Conservation (phyloP, 2,797 vertebrate genomes). For the Argya squamiceps region DNA sequence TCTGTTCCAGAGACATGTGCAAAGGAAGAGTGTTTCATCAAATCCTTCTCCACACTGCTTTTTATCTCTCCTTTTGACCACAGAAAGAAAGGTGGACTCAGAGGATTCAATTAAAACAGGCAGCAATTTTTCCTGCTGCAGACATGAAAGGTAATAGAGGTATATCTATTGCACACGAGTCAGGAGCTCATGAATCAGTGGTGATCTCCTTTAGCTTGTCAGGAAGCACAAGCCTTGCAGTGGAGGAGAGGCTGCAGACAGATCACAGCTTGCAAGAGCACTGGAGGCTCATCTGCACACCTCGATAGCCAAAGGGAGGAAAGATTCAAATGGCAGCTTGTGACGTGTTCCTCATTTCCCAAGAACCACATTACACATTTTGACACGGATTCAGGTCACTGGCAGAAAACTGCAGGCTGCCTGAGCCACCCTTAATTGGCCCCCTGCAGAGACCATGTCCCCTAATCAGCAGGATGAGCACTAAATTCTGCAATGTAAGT, state of each 20-base stretch:
- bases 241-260: not conserved
- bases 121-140: not conserved
- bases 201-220: not conserved
- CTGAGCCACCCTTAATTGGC: not conserved
- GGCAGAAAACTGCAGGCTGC: not conserved
- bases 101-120: not conserved
- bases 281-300: not conserved
- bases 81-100: not conserved
- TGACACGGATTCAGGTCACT: not conserved
- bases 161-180: not conserved
- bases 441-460: not conserved
- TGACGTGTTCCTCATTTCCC: not conserved
- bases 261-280: not conserved
- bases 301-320: not conserved
- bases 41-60: not conserved
- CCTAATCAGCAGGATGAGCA: not conserved
- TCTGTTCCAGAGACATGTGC: fast-evolving
- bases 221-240: not conserved
- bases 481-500: not conserved
- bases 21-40: not conserved
- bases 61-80: not conserved
- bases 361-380: not conserved
- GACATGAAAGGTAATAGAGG: not conserved
- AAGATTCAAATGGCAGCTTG: not conserved
- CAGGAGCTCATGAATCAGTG: not conserved